Conservation (phyloP, 2,797 vertebrate species). For the Amphiprion clarkii region DNA sequence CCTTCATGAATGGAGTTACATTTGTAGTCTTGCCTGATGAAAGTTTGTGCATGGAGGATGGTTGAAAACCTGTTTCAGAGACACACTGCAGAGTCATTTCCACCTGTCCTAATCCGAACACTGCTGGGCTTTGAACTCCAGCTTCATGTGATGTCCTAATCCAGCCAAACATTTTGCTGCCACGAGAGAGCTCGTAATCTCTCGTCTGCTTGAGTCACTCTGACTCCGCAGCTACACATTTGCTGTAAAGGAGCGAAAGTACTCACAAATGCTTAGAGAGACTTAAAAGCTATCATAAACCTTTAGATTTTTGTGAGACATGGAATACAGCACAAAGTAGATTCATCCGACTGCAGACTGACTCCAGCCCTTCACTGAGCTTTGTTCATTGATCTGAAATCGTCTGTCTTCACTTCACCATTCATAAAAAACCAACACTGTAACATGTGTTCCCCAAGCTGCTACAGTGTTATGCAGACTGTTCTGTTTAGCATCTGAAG, state of each 20-base stretch:
- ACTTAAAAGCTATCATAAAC: neutral
- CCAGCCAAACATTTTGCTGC: conserved; percentile 70
- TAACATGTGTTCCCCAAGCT: neutral
- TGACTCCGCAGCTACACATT: conserved; percentile 28
- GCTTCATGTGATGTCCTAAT: conserved; percentile 72
- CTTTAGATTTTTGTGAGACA: neutral
- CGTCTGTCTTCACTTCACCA: conserved; percentile 30
- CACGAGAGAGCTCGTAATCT: conserved; percentile 53
- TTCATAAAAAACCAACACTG: conserved; percentile 54
- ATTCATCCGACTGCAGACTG: neutral
- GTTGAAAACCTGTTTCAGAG: neutral
- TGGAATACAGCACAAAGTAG: no score
- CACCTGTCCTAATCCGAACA: conserved; percentile 50
- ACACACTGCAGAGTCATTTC: conserved; percentile 32
- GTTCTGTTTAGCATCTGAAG: conserved; percentile 1
- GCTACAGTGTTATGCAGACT: conserved; percentile 6
- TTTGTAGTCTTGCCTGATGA: neutral
- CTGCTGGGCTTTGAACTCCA: conserved; percentile 52
- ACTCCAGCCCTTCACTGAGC: conserved; percentile 14
- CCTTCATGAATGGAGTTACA: conserved; percentile 13
- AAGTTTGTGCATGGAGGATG: neutral
- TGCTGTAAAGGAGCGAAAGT: conserved; percentile 1
- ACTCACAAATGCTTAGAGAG: neutral
- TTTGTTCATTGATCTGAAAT: conserved; percentile 33
- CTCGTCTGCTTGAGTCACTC: conserved; percentile 44